phyloP scores from a whole-genome alignment of 2,888 invertebrate species.

The Physocephala rufipes region DNA sequence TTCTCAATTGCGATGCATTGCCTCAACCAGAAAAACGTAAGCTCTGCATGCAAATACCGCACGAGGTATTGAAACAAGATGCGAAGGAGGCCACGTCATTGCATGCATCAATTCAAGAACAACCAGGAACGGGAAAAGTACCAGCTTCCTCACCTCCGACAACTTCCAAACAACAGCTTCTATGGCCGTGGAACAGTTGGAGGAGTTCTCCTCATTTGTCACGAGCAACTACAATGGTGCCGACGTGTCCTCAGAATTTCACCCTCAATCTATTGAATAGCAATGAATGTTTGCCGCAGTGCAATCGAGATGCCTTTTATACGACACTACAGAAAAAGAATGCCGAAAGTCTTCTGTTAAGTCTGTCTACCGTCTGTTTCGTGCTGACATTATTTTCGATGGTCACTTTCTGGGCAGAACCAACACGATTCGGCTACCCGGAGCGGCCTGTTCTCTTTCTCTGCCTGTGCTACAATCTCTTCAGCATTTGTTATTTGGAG shows the following conservation, averaged over 20 bases:
- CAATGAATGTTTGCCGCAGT: slow-evolving; percentile 70
- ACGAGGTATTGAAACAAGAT: slow-evolving; percentile 38
- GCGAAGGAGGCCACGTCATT: slow-evolving; percentile 10
- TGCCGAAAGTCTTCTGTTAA: slow-evolving; percentile 78
- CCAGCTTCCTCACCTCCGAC: neutral
- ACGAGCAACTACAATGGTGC: slow-evolving; percentile 45
- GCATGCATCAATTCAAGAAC: neutral
- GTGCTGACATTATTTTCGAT: slow-evolving; percentile 84
- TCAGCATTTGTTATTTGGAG: slow-evolving; percentile 78
- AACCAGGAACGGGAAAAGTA: neutral
- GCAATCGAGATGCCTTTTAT: slow-evolving; percentile 76
- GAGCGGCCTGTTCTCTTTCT: slow-evolving; percentile 91
- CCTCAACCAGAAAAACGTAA: slow-evolving; percentile 77
- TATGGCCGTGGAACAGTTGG: slow-evolving; percentile 62
- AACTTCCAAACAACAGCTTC: slow-evolving; percentile 44
- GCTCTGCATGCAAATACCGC: slow-evolving; percentile 79
- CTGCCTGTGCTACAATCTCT: slow-evolving; percentile 85
- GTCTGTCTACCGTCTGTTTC: slow-evolving; percentile 81
- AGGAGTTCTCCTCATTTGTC: slow-evolving; percentile 54
- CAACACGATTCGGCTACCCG: slow-evolving; percentile 89
- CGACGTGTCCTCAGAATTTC: slow-evolving; percentile 71
- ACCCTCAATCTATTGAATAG: slow-evolving; percentile 67
- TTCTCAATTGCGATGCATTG: slow-evolving; percentile 81
- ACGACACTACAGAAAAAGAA: slow-evolving; percentile 74
- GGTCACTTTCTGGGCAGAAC: slow-evolving; percentile 89